Evolutionary conservation across 2,888 invertebrate species (phyloP).

Genomic region (Subacronicta megacephala): DNA sequence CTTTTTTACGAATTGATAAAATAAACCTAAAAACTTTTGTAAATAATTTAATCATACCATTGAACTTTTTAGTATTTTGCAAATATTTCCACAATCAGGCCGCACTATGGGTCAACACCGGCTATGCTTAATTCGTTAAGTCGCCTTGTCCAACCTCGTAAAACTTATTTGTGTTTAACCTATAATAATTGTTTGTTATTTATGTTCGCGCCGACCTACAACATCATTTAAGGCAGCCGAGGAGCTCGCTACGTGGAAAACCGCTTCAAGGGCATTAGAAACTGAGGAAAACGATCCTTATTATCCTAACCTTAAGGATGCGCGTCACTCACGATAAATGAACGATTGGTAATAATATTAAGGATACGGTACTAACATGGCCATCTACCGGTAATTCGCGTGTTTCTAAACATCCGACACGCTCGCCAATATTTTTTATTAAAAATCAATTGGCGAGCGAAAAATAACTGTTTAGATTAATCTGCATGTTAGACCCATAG

Average conservation of each 20-base stretch:
- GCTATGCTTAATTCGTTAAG: slow-evolving; percentile 42
- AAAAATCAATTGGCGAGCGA: slow-evolving; percentile 12
- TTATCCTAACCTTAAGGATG: slow-evolving; percentile 67
- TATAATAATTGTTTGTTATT: slow-evolving; percentile 26
- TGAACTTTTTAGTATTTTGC: slow-evolving; percentile 39
- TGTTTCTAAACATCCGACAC: slow-evolving; percentile 63
- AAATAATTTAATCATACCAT: slow-evolving; percentile 37
- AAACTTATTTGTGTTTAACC: slow-evolving; percentile 39
- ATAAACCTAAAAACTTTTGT: slow-evolving; percentile 19
- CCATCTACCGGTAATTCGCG: slow-evolving; percentile 39
- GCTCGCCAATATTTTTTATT: slow-evolving; percentile 12
- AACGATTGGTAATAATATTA: slow-evolving; percentile 52
- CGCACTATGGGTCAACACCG: slow-evolving; percentile 43
- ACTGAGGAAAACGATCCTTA: slow-evolving; percentile 75
- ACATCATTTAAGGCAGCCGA: slow-evolving; percentile 40
- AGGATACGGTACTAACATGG: slow-evolving; percentile 53
- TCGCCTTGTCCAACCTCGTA: slow-evolving; percentile 38
- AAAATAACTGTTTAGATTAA: slow-evolving; percentile 23
- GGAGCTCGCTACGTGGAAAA: slow-evolving; percentile 48
- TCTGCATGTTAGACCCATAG: slow-evolving; percentile 5
- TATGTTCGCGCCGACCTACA: slow-evolving; percentile 38
- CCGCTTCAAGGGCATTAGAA: slow-evolving; percentile 75
- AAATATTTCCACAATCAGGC: slow-evolving; percentile 46
- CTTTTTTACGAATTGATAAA: too few species aligned
- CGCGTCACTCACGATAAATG: slow-evolving; percentile 51